Conservation (phyloP, 2,113 vertebrate genomes). For the Choloepus hoffmanni region DNA sequence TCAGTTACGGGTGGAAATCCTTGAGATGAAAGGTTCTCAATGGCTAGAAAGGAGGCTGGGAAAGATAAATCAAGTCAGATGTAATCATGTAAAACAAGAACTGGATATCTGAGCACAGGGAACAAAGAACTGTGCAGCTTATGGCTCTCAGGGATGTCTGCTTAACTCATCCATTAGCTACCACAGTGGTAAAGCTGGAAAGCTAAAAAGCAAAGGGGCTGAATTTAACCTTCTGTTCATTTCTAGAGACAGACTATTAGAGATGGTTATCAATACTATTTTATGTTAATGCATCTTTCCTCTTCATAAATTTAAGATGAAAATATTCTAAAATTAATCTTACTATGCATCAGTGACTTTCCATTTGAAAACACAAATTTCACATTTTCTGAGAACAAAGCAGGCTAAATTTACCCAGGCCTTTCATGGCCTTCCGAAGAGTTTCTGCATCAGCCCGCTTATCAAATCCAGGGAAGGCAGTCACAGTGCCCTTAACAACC, state of each 20-base stretch:
- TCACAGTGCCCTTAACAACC: constrained; percentile 91
- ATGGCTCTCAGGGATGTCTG: not conserved
- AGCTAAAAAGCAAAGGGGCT: not conserved
- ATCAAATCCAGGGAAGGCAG: constrained; percentile 91
- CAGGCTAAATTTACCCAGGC: constrained; percentile 90
- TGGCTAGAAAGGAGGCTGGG: not conserved
- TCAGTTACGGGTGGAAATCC: not conserved
- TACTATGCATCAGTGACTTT: not conserved
- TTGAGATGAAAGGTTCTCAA: not conserved
- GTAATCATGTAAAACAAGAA: accelerated
- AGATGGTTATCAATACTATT: not conserved
- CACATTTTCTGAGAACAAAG: not conserved
- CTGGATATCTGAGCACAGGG: accelerated
- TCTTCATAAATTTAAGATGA: not conserved
- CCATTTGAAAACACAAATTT: not conserved
- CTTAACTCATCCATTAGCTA: not conserved
- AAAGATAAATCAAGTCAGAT: not conserved
- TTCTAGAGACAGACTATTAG: not conserved
- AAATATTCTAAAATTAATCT: not conserved
- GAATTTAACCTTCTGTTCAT: too few relatives aligned
- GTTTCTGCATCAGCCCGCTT: constrained; percentile 94
- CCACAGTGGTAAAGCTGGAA: not conserved
- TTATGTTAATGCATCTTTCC: not conserved
- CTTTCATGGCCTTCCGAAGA: constrained; percentile 97
- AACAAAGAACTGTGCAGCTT: not conserved